Conservation (phyloP, 23 tunicate species). For the Halocynthia roretzi region DNA sequence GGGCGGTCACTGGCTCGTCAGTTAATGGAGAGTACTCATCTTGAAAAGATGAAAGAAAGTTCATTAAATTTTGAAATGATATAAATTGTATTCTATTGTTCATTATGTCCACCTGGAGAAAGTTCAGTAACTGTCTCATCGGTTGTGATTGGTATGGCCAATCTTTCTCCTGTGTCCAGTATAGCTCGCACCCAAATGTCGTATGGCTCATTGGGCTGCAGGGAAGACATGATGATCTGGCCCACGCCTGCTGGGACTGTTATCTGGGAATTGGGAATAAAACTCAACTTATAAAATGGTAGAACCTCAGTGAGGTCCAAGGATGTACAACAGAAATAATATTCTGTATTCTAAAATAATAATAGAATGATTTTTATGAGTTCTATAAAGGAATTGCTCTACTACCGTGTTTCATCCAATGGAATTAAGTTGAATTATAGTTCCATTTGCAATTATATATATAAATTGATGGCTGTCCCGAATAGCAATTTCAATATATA, state of each 20-base stretch:
- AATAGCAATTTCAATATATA: too few species aligned
- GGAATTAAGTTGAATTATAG: too few species aligned
- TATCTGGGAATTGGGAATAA: background rate
- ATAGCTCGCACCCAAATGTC: slow-evolving; percentile 7
- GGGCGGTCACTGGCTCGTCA: slow-evolving; percentile 8
- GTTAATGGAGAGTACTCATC: slow-evolving; percentile 20
- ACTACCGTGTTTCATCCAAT: too few species aligned
- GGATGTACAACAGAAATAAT: too few species aligned
- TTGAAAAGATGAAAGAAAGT: background rate
- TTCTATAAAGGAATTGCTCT: too few species aligned
- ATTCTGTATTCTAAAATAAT: too few species aligned
- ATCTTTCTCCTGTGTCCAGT: slow-evolving; percentile 10
- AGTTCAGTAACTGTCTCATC: slow-evolving; percentile 9
- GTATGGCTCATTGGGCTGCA: slow-evolving; percentile 9
- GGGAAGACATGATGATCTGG: slow-evolving; percentile 1
- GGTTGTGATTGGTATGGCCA: background rate
- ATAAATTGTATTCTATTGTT: background rate
- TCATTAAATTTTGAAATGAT: background rate
- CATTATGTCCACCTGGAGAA: slow-evolving; percentile 7
- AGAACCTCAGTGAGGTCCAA: too few species aligned
- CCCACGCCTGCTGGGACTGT: slow-evolving; percentile 8
- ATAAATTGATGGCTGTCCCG: too few species aligned
- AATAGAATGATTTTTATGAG: too few species aligned
- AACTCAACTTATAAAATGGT: too few species aligned
- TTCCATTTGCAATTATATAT: too few species aligned